phyloP scores from a whole-genome alignment of 2,888 invertebrate genomes.

The Xestia sexstrigata region DNA sequence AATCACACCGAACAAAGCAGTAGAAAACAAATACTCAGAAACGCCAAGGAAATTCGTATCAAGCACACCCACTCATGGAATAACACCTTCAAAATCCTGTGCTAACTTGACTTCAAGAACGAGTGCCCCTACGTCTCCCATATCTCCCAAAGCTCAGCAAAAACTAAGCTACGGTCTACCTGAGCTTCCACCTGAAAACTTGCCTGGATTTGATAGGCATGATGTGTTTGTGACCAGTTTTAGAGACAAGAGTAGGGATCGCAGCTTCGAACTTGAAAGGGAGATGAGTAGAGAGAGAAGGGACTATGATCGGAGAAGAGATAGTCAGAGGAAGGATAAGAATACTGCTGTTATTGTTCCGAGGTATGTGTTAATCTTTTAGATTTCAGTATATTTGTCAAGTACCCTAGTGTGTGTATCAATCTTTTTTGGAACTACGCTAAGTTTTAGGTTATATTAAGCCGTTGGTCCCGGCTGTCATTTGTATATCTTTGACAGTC shows the following conservation, averaged over 20 bases:
- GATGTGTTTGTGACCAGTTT: conserved; percentile 87
- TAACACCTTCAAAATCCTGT: conserved; percentile 88
- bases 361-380: conserved; percentile 75
- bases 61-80: conserved; percentile 84
- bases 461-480: too few species aligned
- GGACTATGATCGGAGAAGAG: conserved; percentile 74
- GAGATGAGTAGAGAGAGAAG: conserved; percentile 82
- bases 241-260: conserved; percentile 82
- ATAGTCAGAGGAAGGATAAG: conserved; percentile 79
- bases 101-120: conserved; percentile 81
- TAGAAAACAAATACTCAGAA: conserved; percentile 54
- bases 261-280: conserved; percentile 75
- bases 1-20: conserved; percentile 81
- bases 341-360: conserved; percentile 89
- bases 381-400: too few species aligned
- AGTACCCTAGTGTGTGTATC: too few species aligned
- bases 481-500: too few species aligned
- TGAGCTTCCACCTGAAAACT: conserved; percentile 52
- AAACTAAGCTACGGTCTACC: conserved; percentile 89
- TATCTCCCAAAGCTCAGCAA: conserved; percentile 90
- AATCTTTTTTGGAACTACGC: too few species aligned
- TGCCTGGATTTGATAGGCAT: conserved; percentile 75
- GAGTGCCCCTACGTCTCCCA: conserved; percentile 79
- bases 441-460: too few species aligned
- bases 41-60: conserved; percentile 75